Evolutionary conservation across 1,140 invertebrate genomes (phyloP).

Genomic region (Aphis craccivora): DNA sequence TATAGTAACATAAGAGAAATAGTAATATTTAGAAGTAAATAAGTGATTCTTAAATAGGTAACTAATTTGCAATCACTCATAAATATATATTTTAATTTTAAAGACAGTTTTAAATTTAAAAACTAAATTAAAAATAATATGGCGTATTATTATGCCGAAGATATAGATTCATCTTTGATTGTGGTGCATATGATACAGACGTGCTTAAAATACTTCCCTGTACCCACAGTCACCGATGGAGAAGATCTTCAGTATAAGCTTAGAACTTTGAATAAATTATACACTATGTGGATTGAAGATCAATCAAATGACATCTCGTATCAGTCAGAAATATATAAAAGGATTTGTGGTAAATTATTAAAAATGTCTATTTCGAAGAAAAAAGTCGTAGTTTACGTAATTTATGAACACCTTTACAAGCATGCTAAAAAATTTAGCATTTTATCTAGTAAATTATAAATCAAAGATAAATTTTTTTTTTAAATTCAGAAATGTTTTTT

Average conservation of each 20-base stretch:
- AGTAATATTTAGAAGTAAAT: neutral
- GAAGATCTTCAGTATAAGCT: neutral
- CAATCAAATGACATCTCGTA: neutral
- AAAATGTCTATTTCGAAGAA: neutral
- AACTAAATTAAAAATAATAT: neutral
- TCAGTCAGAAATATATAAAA: constrained; percentile 34
- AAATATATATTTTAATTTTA: neutral
- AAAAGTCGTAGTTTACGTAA: neutral
- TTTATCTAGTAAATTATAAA: neutral
- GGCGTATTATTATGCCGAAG: constrained; percentile 22
- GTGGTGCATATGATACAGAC: neutral
- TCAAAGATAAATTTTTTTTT: neutral
- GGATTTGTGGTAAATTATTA: neutral
- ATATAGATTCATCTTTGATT: neutral
- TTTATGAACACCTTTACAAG: neutral
- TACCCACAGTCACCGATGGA: neutral
- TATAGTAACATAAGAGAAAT: neutral
- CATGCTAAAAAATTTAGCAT: neutral
- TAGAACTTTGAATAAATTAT: neutral
- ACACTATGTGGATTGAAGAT: neutral
- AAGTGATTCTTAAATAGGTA: neutral
- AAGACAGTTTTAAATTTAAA: neutral
- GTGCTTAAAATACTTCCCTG: constrained; percentile 12
- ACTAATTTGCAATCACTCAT: neutral
- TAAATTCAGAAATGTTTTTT: constrained; percentile 20